A percentile compares a stretch with the other conserved stretches of the same genome.
These are phyloP conservation scores for Drosophila funebris DNA, from an alignment of 1,140 invertebrate genomes.

Conservation along the genomic window DNA sequence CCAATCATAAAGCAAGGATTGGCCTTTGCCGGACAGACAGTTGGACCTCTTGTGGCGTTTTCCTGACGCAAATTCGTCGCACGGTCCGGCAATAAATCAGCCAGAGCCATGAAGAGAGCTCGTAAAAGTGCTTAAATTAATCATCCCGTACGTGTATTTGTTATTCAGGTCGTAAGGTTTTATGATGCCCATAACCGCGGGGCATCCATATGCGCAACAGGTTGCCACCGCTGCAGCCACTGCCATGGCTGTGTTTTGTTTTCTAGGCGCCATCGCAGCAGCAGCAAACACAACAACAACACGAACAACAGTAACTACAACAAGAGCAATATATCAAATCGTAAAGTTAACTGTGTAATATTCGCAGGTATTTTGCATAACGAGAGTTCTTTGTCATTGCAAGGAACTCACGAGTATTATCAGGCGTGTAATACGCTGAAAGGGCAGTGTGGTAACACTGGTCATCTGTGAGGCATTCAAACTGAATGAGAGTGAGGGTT, in stretches of 20 bases:
- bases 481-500: not conserved
- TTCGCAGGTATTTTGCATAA: slow-evolving; percentile 70
- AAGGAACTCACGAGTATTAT: not conserved
- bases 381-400: slow-evolving; percentile 55
- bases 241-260: slow-evolving; percentile 18
- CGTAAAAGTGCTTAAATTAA: slow-evolving; percentile 84
- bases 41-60: slow-evolving; percentile 39
- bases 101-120: slow-evolving; percentile 73
- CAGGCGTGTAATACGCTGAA: not conserved
- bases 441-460: slow-evolving; percentile 10
- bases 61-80: slow-evolving; percentile 62
- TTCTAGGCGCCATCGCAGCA: slow-evolving; percentile 46
- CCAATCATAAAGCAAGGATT: slow-evolving; percentile 32
- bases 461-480: not conserved
- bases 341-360: slow-evolving; percentile 63
- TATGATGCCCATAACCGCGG: slow-evolving; percentile 62
- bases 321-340: slow-evolving; percentile 40
- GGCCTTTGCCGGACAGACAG: not conserved
- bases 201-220: slow-evolving; percentile 59
- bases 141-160: slow-evolving; percentile 79
- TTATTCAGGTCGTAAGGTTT: slow-evolving; percentile 70
- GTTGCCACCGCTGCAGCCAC: slow-evolving; percentile 63
- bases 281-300: slow-evolving; percentile 5
- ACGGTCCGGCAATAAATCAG: slow-evolving; percentile 76
- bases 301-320: not conserved